Evolutionary conservation across 2,113 vertebrate species (phyloP).

Genomic region (Eptesicus fuscus): DNA sequence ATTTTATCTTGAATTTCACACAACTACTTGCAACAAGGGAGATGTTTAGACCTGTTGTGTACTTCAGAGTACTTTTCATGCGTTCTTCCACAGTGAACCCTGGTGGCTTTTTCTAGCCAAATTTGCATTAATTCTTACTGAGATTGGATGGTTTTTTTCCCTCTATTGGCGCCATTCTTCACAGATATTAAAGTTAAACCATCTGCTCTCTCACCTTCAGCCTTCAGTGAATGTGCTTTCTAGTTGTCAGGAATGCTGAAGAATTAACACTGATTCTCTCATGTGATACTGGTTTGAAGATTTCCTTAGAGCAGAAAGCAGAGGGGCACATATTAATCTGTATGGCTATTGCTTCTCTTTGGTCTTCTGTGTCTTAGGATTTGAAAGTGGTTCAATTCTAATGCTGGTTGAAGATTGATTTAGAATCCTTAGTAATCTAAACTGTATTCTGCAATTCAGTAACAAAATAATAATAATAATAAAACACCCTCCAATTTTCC

Average conservation of each 20-base stretch:
- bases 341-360: slow-evolving; percentile 68
- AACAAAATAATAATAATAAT: background rate
- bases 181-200: slow-evolving; percentile 80
- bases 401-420: slow-evolving; percentile 69
- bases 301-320: slow-evolving; percentile 74
- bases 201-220: slow-evolving; percentile 77
- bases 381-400: slow-evolving; percentile 73
- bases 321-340: slow-evolving; percentile 62
- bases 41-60: slow-evolving; percentile 74
- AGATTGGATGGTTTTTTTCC: slow-evolving; percentile 65
- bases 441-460: slow-evolving; percentile 48
- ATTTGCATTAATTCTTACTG: slow-evolving; percentile 73
- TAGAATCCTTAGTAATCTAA: slow-evolving; percentile 75
- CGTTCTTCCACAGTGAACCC: slow-evolving; percentile 75
- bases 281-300: slow-evolving; percentile 76
- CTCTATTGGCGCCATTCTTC: slow-evolving; percentile 63
- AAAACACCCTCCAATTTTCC: slow-evolving; percentile 19
- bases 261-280: slow-evolving; percentile 71
- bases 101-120: slow-evolving; percentile 74
- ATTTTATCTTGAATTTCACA: slow-evolving; percentile 77
- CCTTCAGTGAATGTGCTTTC: slow-evolving; percentile 78
- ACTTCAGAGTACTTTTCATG: slow-evolving; percentile 74
- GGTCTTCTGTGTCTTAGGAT: slow-evolving; percentile 68
- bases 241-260: slow-evolving; percentile 79
- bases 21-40: slow-evolving; percentile 79